A percentile compares a stretch with the other conserved stretches of the same genome.
Evolutionary conservation across 2,113 vertebrate genomes (phyloP).

Genomic region (Dasyornis broadbenti): DNA sequence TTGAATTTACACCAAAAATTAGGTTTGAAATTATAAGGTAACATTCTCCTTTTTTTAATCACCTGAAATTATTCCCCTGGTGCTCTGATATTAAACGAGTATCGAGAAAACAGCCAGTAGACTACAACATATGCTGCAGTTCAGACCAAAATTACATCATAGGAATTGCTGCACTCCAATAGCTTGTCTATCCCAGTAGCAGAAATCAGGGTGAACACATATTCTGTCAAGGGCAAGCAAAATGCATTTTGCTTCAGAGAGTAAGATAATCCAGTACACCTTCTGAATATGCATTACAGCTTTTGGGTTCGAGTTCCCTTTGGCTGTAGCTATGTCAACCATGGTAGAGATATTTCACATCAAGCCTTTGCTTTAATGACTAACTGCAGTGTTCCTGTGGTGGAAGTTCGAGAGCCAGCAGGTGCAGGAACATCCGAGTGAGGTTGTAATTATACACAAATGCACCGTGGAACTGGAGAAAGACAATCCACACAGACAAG

Average conservation of each 20-base stretch:
- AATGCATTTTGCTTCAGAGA: not conserved
- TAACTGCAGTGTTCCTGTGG: fast-evolving
- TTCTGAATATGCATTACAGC: fast-evolving
- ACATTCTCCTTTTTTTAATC: not conserved
- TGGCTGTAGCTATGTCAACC: not conserved
- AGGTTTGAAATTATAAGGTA: not conserved
- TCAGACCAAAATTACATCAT: fast-evolving
- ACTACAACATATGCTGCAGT: not conserved
- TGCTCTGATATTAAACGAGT: not conserved
- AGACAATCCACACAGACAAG: not conserved
- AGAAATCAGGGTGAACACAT: not conserved
- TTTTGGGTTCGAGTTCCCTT: not conserved
- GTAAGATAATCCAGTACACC: not conserved
- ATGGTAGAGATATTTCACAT: fast-evolving
- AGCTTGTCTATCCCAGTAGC: not conserved
- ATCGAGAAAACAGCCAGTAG: not conserved
- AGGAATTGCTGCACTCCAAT: not conserved
- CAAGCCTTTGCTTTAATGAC: not conserved
- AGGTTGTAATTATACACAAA: not conserved
- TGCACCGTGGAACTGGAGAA: fast-evolving
- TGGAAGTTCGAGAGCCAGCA: not conserved
- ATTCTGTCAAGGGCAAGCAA: not conserved
- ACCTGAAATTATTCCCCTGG: not conserved
- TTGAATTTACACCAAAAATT: not conserved
- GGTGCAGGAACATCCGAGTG: fast-evolving